Evolutionary conservation across 2,113 vertebrate genomes (phyloP), one percentile per base, ranked within the genome.

Genomic region (Pipa parva): DNA sequence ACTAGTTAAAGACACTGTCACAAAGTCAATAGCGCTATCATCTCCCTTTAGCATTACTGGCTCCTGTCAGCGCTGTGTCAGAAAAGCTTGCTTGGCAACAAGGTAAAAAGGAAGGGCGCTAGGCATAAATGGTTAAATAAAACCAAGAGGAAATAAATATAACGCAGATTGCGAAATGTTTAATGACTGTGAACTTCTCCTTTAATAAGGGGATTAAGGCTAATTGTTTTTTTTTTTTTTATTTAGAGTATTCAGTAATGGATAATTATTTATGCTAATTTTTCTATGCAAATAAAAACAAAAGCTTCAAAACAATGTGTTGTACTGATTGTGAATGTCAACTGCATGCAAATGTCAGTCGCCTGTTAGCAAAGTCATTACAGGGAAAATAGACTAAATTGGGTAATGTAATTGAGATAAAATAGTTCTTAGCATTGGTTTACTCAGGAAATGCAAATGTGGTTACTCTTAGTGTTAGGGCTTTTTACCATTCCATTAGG

Each of bases 391-490:
- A 28, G 49, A 60, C 9, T 52, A 60, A 60, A 68, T 39, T 29
- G 17, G n/a, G 45, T 31, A 18, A 59, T n/a, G 39, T 59, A 60
- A 60, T 68, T 68, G 65, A 68, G 57, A 70, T 70, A 54, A 70
- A 70, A 54, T 54, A 70, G 37, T 54, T 61, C 33, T 54, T 61
- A 37, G 4, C 54, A 33, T 37, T 29, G 13, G 25, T 42, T 48
- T 67, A 49, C 50, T 59, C 42, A 49, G 20, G 58, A 31, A 45
- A 61, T 52, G 49, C 36, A 60, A 70, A 70, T 45, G 18, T 10
- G 5, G n/a, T 57, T 52, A 39, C 59, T 52, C 50, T n/a, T 33
- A 45, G n/a, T 45, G 33, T 51, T 61, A 12, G n/a, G 46, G 21
- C 57, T 45, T 39, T 12, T 42, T 20, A 20, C 42, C 21, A 36